Evolutionary conservation across 2,888 invertebrate species (phyloP).

Genomic region (Melieria crassipennis): DNA sequence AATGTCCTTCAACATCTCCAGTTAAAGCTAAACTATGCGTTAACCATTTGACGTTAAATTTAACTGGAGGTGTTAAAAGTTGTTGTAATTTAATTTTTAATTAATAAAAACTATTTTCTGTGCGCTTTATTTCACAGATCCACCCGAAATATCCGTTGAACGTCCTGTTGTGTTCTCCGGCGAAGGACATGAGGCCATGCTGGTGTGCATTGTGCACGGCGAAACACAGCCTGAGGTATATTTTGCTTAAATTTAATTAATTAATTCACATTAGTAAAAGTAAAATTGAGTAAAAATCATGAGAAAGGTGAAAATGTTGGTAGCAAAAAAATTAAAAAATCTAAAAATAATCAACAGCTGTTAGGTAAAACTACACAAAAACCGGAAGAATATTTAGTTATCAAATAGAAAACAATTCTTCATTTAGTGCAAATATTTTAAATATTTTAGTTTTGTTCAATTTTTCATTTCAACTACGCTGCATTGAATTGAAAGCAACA

Average conservation of each 20-base stretch:
- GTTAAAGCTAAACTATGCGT: neutral
- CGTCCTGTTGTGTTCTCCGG: conserved; percentile 74
- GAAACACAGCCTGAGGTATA: conserved; percentile 75
- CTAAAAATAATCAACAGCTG: conserved; percentile 21
- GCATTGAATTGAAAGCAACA: too few relatives aligned
- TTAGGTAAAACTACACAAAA: conserved; percentile 14
- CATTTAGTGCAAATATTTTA: too few relatives aligned
- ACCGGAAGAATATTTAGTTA: conserved; percentile 7
- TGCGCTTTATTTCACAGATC: conserved; percentile 53
- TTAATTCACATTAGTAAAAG: conserved; percentile 38
- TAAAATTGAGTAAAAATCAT: neutral
- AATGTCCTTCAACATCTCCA: too few relatives aligned
- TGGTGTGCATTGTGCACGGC: conserved; percentile 76
- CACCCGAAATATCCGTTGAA: conserved; percentile 68
- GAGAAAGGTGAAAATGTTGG: neutral
- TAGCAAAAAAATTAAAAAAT: neutral
- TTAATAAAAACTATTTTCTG: neutral
- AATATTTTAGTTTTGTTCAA: too few relatives aligned
- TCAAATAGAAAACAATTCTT: neutral
- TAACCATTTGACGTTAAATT: neutral
- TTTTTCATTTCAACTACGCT: too few relatives aligned
- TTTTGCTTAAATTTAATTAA: conserved; percentile 53
- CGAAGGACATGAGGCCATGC: conserved; percentile 74
- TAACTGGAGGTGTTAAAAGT: neutral
- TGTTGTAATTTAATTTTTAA: neutral